Evolutionary conservation across 2,888 invertebrate genomes (phyloP).

Genomic region (Rhagonycha lutea): DNA sequence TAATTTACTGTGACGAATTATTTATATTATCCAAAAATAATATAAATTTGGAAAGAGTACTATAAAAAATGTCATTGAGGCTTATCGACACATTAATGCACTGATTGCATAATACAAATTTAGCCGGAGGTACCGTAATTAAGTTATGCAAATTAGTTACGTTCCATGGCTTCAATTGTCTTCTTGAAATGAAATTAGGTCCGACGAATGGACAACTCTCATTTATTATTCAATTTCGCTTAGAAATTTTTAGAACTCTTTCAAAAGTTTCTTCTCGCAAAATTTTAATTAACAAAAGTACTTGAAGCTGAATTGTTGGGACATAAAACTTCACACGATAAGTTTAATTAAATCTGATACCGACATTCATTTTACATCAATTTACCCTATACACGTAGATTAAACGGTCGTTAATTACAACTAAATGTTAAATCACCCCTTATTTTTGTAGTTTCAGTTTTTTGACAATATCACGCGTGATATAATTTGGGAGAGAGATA

Average conservation of each 20-base stretch:
- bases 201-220: not conserved
- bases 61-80: not conserved
- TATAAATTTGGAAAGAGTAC: not conserved
- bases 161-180: constrained; percentile 14
- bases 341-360: not conserved
- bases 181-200: constrained; percentile 7
- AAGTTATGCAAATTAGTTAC: constrained; percentile 18
- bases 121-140: constrained; percentile 8
- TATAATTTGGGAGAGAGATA: not conserved
- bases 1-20: not conserved
- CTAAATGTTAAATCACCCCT: not conserved
- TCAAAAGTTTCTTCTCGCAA: not conserved
- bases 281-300: not conserved
- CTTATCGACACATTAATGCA: not conserved
- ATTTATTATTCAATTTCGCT: constrained; percentile 15
- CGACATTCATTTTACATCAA: not conserved
- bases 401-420: not conserved
- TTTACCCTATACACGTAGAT: not conserved
- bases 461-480: not conserved
- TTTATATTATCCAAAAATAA: not conserved
- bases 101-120: not conserved
- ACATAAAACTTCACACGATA: not conserved
- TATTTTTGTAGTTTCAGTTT: not conserved
- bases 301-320: not conserved
- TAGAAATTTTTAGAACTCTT: constrained; percentile 1